These are phyloP conservation scores for Crocidura indochinensis DNA, from an alignment of 2,797 vertebrate species.

Conservation along the genomic window DNA sequence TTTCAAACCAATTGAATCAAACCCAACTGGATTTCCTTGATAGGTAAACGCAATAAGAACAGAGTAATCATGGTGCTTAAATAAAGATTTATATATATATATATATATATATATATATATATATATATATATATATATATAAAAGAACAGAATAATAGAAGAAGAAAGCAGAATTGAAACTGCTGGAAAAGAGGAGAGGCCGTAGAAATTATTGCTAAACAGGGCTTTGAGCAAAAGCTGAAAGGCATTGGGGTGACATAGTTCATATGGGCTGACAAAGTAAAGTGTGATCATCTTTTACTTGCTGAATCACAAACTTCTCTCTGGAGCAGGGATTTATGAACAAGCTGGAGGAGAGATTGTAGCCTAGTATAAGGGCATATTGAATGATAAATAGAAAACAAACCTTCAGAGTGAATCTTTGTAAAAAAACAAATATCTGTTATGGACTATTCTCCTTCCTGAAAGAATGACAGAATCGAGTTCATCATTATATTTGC, in stretches of 20 bases:
- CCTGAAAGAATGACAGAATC: not conserved
- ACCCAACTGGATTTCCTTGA: conserved; percentile 22
- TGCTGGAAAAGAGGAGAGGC: not conserved
- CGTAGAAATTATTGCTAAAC: not conserved
- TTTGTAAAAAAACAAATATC: not conserved
- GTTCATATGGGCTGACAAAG: conserved; percentile 4
- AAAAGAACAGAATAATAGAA: not conserved
- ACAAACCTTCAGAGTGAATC: conserved; percentile 39
- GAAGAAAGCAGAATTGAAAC: conserved; percentile 41
- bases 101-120: too few relatives aligned
- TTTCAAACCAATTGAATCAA: conserved; percentile 47
- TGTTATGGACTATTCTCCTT: not conserved
- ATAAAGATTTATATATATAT: too few relatives aligned
- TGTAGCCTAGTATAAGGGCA: not conserved
- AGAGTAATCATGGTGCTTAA: too few relatives aligned
- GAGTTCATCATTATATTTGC: not conserved
- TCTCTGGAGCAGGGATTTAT: too few relatives aligned
- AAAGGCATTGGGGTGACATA: not conserved
- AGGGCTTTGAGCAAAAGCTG: not conserved
- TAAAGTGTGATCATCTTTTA: not conserved
- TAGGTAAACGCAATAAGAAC: conserved; percentile 10
- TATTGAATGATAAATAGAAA: not conserved
- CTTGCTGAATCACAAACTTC: not conserved
- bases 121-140: too few relatives aligned
- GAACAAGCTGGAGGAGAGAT: not conserved